A percentile compares a stretch with the other conserved stretches of the same genome.
These are phyloP conservation scores for Diorhabda elongata DNA, from an alignment of 1,140 invertebrate genomes.

Conservation along the genomic window DNA sequence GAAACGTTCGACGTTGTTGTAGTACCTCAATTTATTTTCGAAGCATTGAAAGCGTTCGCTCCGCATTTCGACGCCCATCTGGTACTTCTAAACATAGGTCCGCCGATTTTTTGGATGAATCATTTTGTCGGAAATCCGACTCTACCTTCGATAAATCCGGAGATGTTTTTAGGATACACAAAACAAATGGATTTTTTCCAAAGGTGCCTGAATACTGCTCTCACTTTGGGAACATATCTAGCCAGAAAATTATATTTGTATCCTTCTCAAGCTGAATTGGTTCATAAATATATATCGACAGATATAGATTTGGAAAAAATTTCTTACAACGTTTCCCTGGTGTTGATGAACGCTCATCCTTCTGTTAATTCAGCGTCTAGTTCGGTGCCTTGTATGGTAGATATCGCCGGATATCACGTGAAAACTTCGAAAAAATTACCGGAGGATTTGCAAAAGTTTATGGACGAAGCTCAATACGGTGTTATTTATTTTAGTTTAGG, in stretches of 20 bases:
- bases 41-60: constrained; percentile 62
- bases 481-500: constrained; percentile 69
- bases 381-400: constrained; percentile 25
- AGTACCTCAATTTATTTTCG: constrained; percentile 63
- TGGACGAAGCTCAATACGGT: constrained; percentile 57
- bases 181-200: constrained; percentile 49
- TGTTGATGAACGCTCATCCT: constrained; percentile 43
- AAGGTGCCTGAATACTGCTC: constrained; percentile 46
- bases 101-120: constrained; percentile 36
- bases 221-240: constrained; percentile 40
- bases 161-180: constrained; percentile 35
- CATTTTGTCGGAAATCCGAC: constrained; percentile 46
- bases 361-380: constrained; percentile 32
- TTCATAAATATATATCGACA: constrained; percentile 43
- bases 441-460: constrained; percentile 54
- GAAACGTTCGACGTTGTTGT: constrained; percentile 60
- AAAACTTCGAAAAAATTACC: constrained; percentile 33
- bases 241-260: constrained; percentile 30
- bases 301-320: constrained; percentile 51
- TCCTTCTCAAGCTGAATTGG: constrained; percentile 33
- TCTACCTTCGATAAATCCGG: constrained; percentile 45
- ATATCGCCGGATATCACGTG: constrained; percentile 35
- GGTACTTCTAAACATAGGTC: constrained; percentile 50
- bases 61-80: constrained; percentile 59
- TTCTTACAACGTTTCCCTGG: constrained; percentile 50